These are phyloP conservation scores for Tipula helvola DNA, from an alignment of 2,888 invertebrate species.

Conservation along the genomic window DNA sequence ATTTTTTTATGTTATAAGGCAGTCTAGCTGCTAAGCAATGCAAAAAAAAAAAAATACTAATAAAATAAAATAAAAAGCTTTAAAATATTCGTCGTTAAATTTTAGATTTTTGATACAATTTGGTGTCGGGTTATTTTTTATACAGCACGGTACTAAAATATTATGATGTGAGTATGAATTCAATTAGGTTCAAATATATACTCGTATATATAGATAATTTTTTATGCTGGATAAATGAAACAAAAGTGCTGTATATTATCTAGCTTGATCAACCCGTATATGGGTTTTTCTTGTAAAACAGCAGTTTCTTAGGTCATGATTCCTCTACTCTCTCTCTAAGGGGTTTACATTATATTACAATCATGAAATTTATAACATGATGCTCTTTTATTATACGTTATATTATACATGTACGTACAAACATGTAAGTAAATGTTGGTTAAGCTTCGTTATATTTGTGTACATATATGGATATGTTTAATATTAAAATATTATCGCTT, in stretches of 20 bases:
- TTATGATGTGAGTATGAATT: not conserved
- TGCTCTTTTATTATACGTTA: not conserved
- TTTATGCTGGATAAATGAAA: not conserved
- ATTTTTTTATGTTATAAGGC: not conserved
- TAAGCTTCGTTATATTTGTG: not conserved
- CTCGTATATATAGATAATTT: not conserved
- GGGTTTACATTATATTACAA: not conserved
- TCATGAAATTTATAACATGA: not conserved
- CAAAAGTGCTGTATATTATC: not conserved
- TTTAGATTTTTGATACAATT: not conserved
- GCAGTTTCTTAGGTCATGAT: not conserved
- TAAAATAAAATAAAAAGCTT: not conserved
- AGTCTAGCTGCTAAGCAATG: not conserved
- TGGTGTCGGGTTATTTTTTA: not conserved
- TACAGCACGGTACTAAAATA: not conserved
- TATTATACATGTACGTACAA: not conserved
- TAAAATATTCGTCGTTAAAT: not conserved
- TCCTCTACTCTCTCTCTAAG: not conserved
- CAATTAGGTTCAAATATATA: not conserved
- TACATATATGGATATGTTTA: not conserved
- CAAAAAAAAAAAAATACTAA: not conserved
- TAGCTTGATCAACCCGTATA: not conserved
- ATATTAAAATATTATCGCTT: not conserved
- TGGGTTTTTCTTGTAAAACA: not conserved
- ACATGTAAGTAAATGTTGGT: not conserved